phyloP scores from a whole-genome alignment of 1,140 invertebrate genomes.

The Drosophila rhopaloa region DNA sequence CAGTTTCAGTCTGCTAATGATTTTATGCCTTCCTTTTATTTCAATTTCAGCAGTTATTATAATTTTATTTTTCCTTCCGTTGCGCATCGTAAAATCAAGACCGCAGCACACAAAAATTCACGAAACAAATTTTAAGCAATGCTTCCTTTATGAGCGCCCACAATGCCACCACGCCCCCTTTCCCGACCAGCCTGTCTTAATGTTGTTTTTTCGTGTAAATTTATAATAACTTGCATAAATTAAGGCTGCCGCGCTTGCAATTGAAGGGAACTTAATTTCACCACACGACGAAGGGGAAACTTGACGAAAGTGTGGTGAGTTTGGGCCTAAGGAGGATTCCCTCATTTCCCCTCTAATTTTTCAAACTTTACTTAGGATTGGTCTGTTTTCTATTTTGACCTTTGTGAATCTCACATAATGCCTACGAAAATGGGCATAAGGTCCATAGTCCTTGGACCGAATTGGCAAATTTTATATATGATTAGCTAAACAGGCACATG shows the following conservation, averaged over 20 bases:
- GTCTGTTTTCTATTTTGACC: conserved; percentile 7
- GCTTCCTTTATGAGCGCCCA: conserved; percentile 61
- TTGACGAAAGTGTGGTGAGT: conserved; percentile 53
- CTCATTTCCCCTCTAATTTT: conserved; percentile 14
- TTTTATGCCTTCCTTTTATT: conserved; percentile 61
- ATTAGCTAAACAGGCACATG: conserved; percentile 70
- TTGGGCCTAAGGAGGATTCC: neutral
- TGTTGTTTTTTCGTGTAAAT: conserved; percentile 81
- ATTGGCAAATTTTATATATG: conserved; percentile 58
- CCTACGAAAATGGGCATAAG: conserved; percentile 56
- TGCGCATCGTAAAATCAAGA: conserved; percentile 52
- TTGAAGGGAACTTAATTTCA: conserved; percentile 43
- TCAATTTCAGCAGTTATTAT: conserved; percentile 56
- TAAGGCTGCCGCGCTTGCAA: conserved; percentile 61
- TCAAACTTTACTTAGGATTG: conserved; percentile 4
- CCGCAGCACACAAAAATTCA: conserved; percentile 53
- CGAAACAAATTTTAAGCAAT: conserved; percentile 63
- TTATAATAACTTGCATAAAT: conserved; percentile 82
- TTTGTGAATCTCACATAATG: conserved; percentile 67
- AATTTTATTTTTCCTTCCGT: conserved; percentile 55
- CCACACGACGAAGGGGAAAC: conserved; percentile 27
- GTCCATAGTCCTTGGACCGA: conserved; percentile 18
- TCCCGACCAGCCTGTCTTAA: conserved; percentile 35
- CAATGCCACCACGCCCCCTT: neutral
- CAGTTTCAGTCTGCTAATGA: conserved; percentile 57